Percentiles rank a stretch among this genome's conserved stretches.
phyloP scores from a whole-genome alignment of 2,113 vertebrate genomes.

The Esox niger region DNA sequence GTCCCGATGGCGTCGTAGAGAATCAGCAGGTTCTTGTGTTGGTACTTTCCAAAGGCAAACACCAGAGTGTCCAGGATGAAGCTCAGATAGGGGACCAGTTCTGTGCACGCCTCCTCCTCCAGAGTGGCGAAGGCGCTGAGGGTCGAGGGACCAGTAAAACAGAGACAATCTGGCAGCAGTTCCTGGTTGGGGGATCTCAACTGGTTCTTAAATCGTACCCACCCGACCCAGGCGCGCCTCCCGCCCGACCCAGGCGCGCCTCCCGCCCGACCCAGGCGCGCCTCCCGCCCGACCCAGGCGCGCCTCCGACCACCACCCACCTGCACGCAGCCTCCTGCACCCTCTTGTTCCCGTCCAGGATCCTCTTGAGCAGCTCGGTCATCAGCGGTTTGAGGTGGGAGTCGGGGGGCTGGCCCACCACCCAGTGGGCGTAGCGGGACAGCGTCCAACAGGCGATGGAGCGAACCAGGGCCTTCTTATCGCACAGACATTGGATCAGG shows the following conservation, averaged over 20 bases:
- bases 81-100: conserved; percentile 94
- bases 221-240: conserved; percentile 74
- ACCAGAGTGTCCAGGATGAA: conserved; percentile 93
- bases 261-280: conserved; percentile 35
- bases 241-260: conserved; percentile 68
- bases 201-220: too few species aligned
- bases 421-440: conserved; percentile 95
- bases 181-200: too few species aligned
- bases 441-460: conserved; percentile 96
- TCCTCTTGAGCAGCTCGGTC: conserved; percentile 91
- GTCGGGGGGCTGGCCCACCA: conserved; percentile 91
- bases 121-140: conserved; percentile 89
- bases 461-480: conserved; percentile 90
- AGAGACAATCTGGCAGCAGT: too few species aligned
- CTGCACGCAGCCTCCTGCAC: conserved; percentile 97
- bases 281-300: background rate
- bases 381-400: conserved; percentile 92
- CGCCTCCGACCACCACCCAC: conserved; percentile 48
- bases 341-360: conserved; percentile 92
- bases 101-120: conserved; percentile 93
- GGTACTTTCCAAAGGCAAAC: conserved; percentile 96
- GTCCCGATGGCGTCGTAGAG: conserved; percentile 95
- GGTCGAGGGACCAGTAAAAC: too few species aligned
- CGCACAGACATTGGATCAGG: conserved; percentile 88
- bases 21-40: conserved; percentile 95